These are phyloP conservation scores for Andrena hattorfiana DNA, from an alignment of 2,888 invertebrate genomes.

Conservation along the genomic window DNA sequence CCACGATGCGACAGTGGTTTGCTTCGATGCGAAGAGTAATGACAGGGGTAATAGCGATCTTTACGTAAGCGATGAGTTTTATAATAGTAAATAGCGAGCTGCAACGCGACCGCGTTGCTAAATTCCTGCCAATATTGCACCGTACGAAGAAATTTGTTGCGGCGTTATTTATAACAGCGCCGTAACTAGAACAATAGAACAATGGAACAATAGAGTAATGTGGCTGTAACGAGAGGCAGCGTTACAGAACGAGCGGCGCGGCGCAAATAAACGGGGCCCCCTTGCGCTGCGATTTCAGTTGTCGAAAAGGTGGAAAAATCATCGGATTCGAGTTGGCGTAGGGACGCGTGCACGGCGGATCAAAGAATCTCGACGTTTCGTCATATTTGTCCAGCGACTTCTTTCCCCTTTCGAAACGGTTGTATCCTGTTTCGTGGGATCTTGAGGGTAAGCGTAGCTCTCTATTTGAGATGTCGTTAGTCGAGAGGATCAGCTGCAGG, in stretches of 20 bases:
- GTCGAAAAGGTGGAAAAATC: constrained; percentile 13
- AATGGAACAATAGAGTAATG: constrained; percentile 61
- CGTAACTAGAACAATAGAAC: constrained; percentile 54
- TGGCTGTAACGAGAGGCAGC: constrained; percentile 35
- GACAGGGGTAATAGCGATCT: no score
- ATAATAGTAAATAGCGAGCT: no score
- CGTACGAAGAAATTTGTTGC: constrained; percentile 49
- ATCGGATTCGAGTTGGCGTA: background rate
- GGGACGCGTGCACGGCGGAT: constrained; percentile 16
- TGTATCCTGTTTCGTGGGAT: constrained; percentile 27
- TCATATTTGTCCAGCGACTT: constrained; percentile 31
- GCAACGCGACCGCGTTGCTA: background rate
- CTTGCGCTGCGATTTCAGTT: constrained; percentile 18
- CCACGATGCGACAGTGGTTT: no score
- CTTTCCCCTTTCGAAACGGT: constrained; percentile 3
- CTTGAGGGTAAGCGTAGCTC: background rate
- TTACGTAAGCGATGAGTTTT: no score
- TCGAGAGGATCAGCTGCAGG: constrained; percentile 26
- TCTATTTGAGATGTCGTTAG: constrained; percentile 23
- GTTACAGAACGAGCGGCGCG: constrained; percentile 27
- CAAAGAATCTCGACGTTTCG: constrained; percentile 41
- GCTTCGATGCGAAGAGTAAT: no score
- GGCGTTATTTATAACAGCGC: constrained; percentile 39
- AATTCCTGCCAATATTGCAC: constrained; percentile 38
- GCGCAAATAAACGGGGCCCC: constrained; percentile 20